Evolutionary conservation across 2,113 vertebrate species (phyloP), one percentile per base, ranked within the genome.

Genomic region (Sakesphorus luctuosus): DNA sequence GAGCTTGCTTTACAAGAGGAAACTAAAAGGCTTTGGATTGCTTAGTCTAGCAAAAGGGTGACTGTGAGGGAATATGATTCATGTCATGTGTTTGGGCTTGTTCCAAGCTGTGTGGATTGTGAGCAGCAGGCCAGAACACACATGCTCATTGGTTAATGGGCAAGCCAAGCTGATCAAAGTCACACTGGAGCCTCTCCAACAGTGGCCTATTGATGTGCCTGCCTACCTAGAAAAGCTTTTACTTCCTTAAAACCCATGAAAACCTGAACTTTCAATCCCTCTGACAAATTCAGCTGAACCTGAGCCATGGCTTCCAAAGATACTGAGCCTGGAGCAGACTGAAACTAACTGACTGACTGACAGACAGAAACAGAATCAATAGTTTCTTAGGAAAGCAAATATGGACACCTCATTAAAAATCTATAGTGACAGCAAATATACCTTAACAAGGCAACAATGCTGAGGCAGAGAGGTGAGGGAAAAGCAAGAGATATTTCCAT

Each of bases 11-110:
- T 90, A 84, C 68, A n/a, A 72, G 89, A 94, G 86, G 90, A 96
- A 96, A 84, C 77, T 52, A 89, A 94, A 96, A 89, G 65, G 80
- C 43, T 89, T 93, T 66, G 73, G 76, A 75, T 89, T 84, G 76
- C 96, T 92, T 92, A 93, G 89, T 63, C 65, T 81, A 92, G 95
- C 86, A 89, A 75, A 97, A 90, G 35, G 65, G 84, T 90, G 80
- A 43, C 83, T 59, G 49, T 13, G 28, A 35, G 72, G 75, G 65
- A 86, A 84, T 76, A 91, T 81, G 93, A 92, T 93, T 92, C 83
- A 49, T 83, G 73, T 95, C 90, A 81, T 46, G 55, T 87, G 80
- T 49, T 86, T 93, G 92, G 86, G 52, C 35, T 53, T 35, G 69
- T 68, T 95, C 94, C 95, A 94, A 53, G 36, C 35, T 12, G 55